A percentile compares a stretch with the other conserved stretches of the same genome.
Conservation (phyloP, 1,140 invertebrate genomes). For the Phenacoccus solenopsis region DNA sequence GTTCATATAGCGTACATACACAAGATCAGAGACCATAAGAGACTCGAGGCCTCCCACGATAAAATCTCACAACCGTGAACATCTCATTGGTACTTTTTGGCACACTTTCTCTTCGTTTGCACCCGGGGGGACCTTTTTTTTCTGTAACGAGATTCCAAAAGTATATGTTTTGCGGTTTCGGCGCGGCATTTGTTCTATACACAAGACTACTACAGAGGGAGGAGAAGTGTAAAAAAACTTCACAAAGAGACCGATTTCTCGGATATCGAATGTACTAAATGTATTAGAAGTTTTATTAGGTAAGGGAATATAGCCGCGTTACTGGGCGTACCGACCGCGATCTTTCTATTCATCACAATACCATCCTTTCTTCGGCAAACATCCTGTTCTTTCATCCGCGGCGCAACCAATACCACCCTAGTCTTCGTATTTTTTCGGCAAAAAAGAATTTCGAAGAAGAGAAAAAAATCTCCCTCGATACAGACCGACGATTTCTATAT, state of each 20-base stretch:
- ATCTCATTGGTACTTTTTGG: no score
- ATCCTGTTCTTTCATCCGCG: background rate
- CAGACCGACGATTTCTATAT: background rate
- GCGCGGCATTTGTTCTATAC: background rate
- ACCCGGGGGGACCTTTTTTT: no score
- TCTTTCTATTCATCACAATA: background rate
- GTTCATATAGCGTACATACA: no score
- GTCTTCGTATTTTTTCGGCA: background rate
- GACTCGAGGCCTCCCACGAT: no score
- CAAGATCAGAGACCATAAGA: no score
- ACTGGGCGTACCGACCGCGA: background rate
- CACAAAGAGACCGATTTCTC: background rate
- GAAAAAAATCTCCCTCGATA: no score
- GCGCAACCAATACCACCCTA: background rate
- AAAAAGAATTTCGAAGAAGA: no score
- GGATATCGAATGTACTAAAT: conserved; percentile 2
- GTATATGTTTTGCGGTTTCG: background rate
- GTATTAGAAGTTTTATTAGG: background rate
- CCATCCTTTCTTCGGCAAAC: background rate
- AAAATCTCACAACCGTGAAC: no score
- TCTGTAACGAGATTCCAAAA: no score
- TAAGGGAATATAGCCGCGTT: background rate
- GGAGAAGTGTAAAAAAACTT: background rate
- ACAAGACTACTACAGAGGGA: no score
- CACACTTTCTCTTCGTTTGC: no score